Evolutionary conservation across 2,113 vertebrate species (phyloP).

Genomic region (Phocoena sinus): DNA sequence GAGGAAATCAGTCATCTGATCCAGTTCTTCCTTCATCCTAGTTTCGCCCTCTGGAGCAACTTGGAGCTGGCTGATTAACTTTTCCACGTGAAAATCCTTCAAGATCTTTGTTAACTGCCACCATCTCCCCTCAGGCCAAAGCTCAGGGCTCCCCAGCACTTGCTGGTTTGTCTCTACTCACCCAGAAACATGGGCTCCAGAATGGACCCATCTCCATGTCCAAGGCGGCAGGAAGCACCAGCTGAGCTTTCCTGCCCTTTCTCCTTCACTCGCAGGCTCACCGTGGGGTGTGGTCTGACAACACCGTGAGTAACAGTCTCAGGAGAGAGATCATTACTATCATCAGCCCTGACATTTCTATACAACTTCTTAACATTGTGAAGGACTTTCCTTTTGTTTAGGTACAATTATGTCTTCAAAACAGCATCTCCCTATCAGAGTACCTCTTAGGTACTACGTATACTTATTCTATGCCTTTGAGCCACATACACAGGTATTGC

Average conservation of each 20-base stretch:
- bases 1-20: not conserved
- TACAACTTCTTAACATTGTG: not conserved
- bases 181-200: not conserved
- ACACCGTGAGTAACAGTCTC: not conserved
- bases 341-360: not conserved
- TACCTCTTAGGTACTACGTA: not conserved
- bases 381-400: constrained; percentile 13
- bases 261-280: not conserved
- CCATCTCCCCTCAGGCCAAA: not conserved
- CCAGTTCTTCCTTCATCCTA: not conserved
- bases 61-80: not conserved
- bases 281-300: not conserved
- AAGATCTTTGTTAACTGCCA: not conserved
- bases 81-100: not conserved
- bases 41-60: not conserved
- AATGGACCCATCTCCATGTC: not conserved
- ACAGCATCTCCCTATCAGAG: not conserved
- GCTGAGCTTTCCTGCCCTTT: not conserved
- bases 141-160: not conserved
- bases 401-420: not conserved
- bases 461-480: not conserved
- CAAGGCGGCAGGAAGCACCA: not conserved
- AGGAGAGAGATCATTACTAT: not conserved
- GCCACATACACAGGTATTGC: not conserved
- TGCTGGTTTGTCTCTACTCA: not conserved